A percentile compares a stretch with the other conserved stretches of the same genome.
Evolutionary conservation across 2,113 vertebrate genomes (phyloP).

Genomic region (Pelecanus crispus): DNA sequence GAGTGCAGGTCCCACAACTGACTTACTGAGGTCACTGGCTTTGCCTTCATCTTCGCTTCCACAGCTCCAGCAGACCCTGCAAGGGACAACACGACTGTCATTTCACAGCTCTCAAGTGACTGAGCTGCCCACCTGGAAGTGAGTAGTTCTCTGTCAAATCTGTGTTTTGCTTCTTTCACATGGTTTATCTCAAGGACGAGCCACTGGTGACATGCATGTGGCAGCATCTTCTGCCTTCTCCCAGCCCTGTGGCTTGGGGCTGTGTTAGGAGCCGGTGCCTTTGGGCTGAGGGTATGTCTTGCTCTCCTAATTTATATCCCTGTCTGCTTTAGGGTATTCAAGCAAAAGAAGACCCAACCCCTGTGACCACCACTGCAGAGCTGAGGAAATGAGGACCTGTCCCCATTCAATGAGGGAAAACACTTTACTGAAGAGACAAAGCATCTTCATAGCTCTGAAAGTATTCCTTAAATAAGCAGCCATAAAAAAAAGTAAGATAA

Average conservation of each 20-base stretch:
- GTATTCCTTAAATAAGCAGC: background rate
- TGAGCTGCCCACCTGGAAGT: background rate
- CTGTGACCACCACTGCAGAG: background rate
- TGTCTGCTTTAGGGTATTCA: background rate
- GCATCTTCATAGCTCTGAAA: accelerated
- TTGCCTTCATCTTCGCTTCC: background rate
- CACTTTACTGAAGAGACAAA: background rate
- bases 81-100: background rate
- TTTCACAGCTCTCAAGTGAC: accelerated
- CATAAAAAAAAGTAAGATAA: background rate
- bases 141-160: background rate
- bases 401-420: background rate
- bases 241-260: accelerated
- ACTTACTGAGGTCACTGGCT: background rate
- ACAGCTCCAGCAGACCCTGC: background rate
- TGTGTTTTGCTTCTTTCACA: background rate
- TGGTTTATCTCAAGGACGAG: accelerated
- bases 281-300: background rate
- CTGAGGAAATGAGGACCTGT: background rate
- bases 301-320: background rate
- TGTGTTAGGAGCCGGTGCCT: accelerated
- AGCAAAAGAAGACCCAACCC: background rate
- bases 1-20: background rate
- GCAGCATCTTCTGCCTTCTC: background rate
- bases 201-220: accelerated